Evolutionary conservation across 1,140 invertebrate species (phyloP).

Genomic region (Hormaphis cornu): DNA sequence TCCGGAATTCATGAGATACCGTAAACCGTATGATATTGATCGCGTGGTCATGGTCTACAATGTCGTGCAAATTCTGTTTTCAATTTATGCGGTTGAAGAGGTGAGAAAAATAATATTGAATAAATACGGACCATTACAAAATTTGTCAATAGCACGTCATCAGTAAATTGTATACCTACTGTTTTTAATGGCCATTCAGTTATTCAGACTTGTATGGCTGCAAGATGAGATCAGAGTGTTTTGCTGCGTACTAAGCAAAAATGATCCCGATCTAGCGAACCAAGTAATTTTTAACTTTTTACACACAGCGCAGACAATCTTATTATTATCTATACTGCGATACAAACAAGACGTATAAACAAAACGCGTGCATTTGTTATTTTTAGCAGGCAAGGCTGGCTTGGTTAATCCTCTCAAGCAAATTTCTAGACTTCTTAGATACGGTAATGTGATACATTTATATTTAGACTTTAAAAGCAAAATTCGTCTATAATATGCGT

Average conservation of each 20-base stretch:
- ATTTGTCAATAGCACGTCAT: no score
- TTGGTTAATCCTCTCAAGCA: not conserved
- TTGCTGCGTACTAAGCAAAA: not conserved
- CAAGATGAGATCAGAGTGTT: constrained; percentile 3
- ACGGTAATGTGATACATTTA: constrained; percentile 7
- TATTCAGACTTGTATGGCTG: constrained; percentile 22
- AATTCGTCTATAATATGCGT: no score
- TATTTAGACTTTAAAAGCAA: not conserved
- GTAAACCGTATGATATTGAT: constrained; percentile 46
- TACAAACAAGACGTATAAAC: no score
- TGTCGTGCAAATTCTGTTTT: constrained; percentile 46
- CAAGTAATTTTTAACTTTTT: constrained; percentile 10
- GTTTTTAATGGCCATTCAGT: not conserved
- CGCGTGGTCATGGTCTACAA: constrained; percentile 49
- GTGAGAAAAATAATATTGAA: not conserved
- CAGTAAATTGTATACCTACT: no score
- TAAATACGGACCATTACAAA: no score
- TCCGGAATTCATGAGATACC: constrained; percentile 51
- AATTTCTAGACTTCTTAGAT: not conserved
- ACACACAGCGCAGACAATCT: no score
- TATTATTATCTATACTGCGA: not conserved
- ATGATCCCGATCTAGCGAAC: not conserved
- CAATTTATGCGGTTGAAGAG: constrained; percentile 34
- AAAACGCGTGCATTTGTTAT: not conserved
- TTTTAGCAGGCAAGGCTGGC: not conserved